Percentiles rank a stretch among this genome's conserved stretches.
Conservation (phyloP, 2,113 vertebrate genomes). For the Cichladusa arquata region DNA sequence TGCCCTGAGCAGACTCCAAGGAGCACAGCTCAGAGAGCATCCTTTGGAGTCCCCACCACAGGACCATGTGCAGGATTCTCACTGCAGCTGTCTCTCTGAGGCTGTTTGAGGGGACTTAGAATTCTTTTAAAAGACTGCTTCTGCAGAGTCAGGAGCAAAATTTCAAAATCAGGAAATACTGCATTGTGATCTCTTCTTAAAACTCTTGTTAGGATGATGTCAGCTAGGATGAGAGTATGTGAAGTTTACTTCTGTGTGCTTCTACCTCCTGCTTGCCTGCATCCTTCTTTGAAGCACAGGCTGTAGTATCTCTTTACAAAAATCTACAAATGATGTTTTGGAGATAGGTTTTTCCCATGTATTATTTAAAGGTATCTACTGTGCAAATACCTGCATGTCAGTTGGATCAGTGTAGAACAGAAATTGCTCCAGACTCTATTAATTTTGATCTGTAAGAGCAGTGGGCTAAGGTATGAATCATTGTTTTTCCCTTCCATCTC, state of each 20-base stretch:
- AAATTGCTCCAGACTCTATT: not conserved
- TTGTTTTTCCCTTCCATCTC: conserved; percentile 4
- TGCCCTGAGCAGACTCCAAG: not conserved
- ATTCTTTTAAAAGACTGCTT: not conserved
- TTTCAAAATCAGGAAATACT: conserved; percentile 2
- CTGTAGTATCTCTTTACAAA: not conserved
- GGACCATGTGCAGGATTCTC: not conserved
- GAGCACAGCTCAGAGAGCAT: not conserved
- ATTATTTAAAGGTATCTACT: conserved; percentile 15
- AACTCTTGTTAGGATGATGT: conserved; percentile 4
- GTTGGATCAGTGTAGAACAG: not conserved
- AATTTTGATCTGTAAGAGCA: conserved; percentile 7
- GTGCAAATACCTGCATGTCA: not conserved
- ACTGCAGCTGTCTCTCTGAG: not conserved
- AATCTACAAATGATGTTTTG: not conserved
- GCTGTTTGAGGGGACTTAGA: not conserved
- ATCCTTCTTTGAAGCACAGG: not conserved
- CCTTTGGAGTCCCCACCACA: not conserved
- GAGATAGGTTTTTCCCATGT: not conserved
- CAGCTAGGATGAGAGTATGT: not conserved
- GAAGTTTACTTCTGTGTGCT: not conserved
- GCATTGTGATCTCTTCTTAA: conserved; percentile 2
- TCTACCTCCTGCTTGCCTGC: not conserved
- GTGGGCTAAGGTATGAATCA: not conserved
- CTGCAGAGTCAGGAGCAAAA: not conserved